Conservation (phyloP, 2,797 vertebrate genomes). For the Trichosurus vulpecula region DNA sequence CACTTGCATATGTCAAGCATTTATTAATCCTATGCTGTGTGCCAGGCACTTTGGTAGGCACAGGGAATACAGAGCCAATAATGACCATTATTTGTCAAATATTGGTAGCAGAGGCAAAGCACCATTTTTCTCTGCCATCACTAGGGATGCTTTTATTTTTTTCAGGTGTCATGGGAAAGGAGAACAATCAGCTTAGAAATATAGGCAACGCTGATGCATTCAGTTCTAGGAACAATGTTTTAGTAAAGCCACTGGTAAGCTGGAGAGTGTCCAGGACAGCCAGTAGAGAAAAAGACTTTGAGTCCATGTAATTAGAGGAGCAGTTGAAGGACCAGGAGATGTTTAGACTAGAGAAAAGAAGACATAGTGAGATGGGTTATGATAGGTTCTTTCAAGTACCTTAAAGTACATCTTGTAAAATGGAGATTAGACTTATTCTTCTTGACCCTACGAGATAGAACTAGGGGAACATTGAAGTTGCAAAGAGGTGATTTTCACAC, state of each 20-base stretch:
- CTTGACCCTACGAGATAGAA: neutral
- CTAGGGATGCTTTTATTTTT: neutral
- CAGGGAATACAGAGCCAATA: neutral
- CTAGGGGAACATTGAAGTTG: neutral
- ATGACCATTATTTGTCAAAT: neutral
- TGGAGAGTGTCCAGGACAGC: neutral
- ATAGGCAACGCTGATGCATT: neutral
- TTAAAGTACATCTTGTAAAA: neutral
- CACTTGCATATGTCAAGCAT: neutral
- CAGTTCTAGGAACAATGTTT: neutral
- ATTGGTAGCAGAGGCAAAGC: neutral
- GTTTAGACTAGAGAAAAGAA: neutral
- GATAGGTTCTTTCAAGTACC: neutral
- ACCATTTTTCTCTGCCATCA: neutral
- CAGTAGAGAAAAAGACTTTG: neutral
- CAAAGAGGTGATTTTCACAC: neutral
- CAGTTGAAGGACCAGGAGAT: neutral
- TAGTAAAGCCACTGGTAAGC: neutral
- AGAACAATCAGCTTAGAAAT: neutral
- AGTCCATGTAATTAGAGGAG: neutral
- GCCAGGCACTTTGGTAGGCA: neutral
- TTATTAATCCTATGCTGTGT: neutral
- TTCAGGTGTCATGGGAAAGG: neutral
- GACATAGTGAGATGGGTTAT: neutral
- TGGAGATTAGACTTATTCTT: neutral